These are phyloP conservation scores for Seriola dumerili DNA, from an alignment of 2,113 vertebrate species.

Conservation along the genomic window DNA sequence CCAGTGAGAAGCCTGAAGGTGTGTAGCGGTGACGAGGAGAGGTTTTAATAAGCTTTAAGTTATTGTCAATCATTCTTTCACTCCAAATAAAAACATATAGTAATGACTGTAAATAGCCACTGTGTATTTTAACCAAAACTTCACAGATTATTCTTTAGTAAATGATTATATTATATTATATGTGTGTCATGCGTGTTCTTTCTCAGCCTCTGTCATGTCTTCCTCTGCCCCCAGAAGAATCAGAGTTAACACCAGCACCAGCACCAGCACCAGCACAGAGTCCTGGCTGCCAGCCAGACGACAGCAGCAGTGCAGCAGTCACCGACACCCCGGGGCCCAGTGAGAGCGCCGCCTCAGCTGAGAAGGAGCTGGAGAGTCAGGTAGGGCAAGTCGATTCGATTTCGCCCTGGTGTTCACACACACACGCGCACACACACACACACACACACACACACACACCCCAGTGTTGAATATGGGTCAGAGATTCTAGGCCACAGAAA, in stretches of 20 bases:
- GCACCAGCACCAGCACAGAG: slow-evolving; percentile 26
- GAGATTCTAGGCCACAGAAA: slow-evolving; percentile 56
- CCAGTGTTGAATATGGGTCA: slow-evolving; percentile 57
- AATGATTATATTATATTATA: too few species aligned
- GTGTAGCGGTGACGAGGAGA: slow-evolving; percentile 19
- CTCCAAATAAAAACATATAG: too few species aligned
- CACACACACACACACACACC: not conserved
- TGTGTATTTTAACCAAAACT: too few species aligned
- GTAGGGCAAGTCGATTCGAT: slow-evolving; percentile 70
- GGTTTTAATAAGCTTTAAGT: too few species aligned
- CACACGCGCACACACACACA: too few species aligned
- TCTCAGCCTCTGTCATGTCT: slow-evolving; percentile 15
- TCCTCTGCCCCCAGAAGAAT: slow-evolving; percentile 32
- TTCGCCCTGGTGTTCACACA: accelerated
- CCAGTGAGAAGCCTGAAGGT: slow-evolving; percentile 59
- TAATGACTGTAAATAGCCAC: too few species aligned
- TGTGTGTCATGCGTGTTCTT: not conserved
- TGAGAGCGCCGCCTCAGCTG: slow-evolving; percentile 41
- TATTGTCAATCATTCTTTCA: too few species aligned
- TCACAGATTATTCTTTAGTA: too few species aligned
- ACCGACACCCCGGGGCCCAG: slow-evolving; percentile 27
- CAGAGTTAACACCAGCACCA: slow-evolving; percentile 19
- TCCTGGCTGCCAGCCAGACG: slow-evolving; percentile 36
- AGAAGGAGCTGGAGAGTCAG: slow-evolving; percentile 68
- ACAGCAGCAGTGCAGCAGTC: slow-evolving; percentile 26